Conservation (phyloP, 1,140 invertebrate species). For the Semibalanus balanoides region DNA sequence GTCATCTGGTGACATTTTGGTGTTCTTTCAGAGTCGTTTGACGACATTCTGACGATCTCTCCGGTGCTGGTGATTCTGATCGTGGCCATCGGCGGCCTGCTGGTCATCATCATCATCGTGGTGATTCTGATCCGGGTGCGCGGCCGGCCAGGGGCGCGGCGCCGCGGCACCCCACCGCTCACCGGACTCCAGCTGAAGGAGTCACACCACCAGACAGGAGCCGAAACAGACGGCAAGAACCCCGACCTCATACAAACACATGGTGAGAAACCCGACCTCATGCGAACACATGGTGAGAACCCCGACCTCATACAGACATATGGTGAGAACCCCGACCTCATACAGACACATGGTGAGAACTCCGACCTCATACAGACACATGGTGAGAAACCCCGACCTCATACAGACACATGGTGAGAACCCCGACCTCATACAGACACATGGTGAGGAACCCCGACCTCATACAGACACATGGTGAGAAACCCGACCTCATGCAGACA, state of each 20-base stretch:
- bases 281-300: neutral
- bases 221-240: neutral
- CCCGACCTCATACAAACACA: neutral
- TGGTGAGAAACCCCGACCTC: neutral
- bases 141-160: no score
- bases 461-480: neutral
- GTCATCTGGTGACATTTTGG: no score
- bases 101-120: neutral
- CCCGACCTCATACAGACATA: neutral
- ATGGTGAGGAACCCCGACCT: neutral
- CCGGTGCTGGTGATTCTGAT: neutral
- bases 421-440: neutral
- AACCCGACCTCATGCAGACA: neutral
- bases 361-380: neutral
- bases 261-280: neutral
- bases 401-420: neutral
- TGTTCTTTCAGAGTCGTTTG: no score
- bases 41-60: neutral
- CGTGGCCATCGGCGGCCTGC: neutral
- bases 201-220: neutral
- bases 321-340: neutral
- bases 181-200: neutral
- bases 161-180: no score
- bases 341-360: neutral
- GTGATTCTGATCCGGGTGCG: neutral